These are phyloP conservation scores for Cervus canadensis DNA, from an alignment of 2,113 vertebrate species.

Conservation along the genomic window DNA sequence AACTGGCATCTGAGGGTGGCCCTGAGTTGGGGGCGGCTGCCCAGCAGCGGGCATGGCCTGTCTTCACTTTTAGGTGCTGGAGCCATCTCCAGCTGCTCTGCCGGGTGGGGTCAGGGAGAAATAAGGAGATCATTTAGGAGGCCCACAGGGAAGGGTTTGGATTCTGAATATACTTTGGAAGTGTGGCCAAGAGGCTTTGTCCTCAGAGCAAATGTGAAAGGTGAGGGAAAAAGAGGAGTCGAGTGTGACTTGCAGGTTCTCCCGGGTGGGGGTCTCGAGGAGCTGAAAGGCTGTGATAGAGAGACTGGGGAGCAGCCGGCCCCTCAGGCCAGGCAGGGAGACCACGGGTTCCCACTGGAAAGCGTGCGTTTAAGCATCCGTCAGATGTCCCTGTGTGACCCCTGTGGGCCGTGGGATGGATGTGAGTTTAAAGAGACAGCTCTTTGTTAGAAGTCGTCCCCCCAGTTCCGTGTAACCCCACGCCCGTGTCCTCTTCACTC, in stretches of 20 bases:
- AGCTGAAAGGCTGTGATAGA: background rate
- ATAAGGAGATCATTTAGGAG: background rate
- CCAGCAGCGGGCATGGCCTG: too few species aligned
- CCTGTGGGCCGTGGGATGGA: background rate
- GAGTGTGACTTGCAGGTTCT: background rate
- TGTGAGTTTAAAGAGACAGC: background rate
- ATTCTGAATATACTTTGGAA: background rate
- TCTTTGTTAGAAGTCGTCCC: background rate
- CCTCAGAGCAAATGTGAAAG: background rate
- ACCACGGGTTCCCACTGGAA: background rate
- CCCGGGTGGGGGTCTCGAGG: background rate
- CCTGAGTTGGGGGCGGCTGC: background rate
- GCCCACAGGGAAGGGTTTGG: background rate
- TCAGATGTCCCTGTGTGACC: background rate
- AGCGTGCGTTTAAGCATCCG: accelerated
- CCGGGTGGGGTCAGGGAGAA: background rate
- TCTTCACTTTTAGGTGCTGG: background rate
- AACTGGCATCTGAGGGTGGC: background rate
- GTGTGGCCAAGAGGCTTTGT: background rate
- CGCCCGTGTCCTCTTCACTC: background rate
- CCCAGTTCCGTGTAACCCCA: accelerated
- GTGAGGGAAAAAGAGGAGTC: background rate
- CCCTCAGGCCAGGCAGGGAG: background rate
- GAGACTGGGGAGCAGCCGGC: accelerated
- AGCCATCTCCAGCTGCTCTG: background rate